A percentile compares a stretch with the other conserved stretches of the same genome.
phyloP scores from a whole-genome alignment of 2,797 vertebrate species.

The Astyanax mexicanus region DNA sequence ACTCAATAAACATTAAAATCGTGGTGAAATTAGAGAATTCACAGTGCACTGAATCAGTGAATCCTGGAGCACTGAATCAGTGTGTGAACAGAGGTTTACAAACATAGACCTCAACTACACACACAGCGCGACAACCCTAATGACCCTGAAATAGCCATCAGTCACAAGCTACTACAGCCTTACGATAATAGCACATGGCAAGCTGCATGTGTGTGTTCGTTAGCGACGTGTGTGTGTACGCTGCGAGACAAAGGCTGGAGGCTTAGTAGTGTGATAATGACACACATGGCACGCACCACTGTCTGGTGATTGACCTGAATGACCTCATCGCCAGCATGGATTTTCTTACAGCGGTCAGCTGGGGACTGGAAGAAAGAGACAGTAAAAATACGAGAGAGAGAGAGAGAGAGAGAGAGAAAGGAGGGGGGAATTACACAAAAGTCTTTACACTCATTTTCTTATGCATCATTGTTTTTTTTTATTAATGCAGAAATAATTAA shows the following conservation, averaged over 20 bases:
- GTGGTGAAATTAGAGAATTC: no score
- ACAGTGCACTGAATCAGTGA: no score
- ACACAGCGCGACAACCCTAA: background rate
- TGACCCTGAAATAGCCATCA: background rate
- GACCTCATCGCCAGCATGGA: slow-evolving; percentile 99
- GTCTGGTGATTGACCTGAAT: slow-evolving; percentile 99
- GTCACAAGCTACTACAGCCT: background rate
- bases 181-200: background rate
- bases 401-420: slow-evolving; percentile 26
- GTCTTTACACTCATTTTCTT: background rate
- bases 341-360: slow-evolving; percentile 99
- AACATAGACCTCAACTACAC: background rate
- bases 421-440: background rate
- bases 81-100: background rate
- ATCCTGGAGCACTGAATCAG: background rate
- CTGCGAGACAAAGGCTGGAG: background rate
- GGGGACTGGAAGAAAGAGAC: slow-evolving; percentile 82
- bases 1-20: no score
- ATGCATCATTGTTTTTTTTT: slow-evolving; percentile 9
- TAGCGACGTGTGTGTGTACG: background rate
- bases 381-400: no score
- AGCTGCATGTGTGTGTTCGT: background rate
- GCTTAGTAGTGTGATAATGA: slow-evolving; percentile 4
- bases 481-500: slow-evolving; percentile 22
- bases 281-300: slow-evolving; percentile 85